Percentiles rank a stretch among this genome's conserved stretches.
phyloP scores from a whole-genome alignment of 2,888 invertebrate species.

The Drosophila helvetica region DNA sequence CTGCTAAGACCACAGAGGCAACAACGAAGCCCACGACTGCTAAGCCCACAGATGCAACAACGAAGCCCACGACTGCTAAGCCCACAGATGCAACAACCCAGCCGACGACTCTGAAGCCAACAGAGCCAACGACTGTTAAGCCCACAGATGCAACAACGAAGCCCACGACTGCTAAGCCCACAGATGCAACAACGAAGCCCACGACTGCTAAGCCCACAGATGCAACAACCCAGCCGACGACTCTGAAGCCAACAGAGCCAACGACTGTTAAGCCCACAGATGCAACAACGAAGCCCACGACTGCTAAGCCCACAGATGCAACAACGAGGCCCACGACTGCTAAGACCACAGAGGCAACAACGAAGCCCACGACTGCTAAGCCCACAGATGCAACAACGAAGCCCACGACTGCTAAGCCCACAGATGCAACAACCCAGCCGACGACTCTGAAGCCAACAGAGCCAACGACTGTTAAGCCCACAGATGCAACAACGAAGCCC shows the following conservation, averaged over 20 bases:
- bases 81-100: neutral
- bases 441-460: too few relatives aligned
- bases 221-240: neutral
- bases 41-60: neutral
- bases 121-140: neutral
- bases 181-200: neutral
- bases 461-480: neutral
- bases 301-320: neutral
- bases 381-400: neutral
- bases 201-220: neutral
- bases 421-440: neutral
- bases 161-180: neutral
- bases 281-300: neutral
- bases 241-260: too few relatives aligned
- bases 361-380: neutral
- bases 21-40: slow-evolving; percentile 9
- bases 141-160: neutral
- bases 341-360: neutral
- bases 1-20: neutral
- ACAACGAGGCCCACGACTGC: neutral
- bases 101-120: neutral
- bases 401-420: neutral
- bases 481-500: neutral
- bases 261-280: too few relatives aligned
- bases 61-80: neutral